Percentiles rank a stretch among this genome's conserved stretches.
Evolutionary conservation across 2,797 vertebrate species (phyloP).

Genomic region (Eurystomus glaucurus): DNA sequence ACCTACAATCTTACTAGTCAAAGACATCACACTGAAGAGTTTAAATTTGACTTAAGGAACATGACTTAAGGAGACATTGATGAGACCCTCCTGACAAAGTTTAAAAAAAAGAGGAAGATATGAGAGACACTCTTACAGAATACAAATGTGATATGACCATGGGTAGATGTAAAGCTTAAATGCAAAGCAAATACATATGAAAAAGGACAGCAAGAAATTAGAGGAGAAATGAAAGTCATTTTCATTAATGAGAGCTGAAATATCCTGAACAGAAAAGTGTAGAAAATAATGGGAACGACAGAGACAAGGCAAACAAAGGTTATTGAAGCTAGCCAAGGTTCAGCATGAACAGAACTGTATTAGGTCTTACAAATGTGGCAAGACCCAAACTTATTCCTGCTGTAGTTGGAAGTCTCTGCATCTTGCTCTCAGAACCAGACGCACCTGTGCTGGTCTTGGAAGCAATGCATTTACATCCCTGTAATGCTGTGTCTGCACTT

Average conservation of each 20-base stretch:
- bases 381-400: neutral
- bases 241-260: neutral
- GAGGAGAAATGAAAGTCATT: neutral
- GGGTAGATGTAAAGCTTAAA: neutral
- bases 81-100: neutral
- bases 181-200: neutral
- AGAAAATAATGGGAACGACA: neutral
- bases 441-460: neutral
- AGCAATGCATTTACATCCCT: neutral
- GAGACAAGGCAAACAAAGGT: neutral
- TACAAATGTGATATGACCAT: neutral
- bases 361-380: neutral
- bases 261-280: neutral
- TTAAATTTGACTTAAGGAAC: neutral
- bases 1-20: neutral
- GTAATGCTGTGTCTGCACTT: rapidly evolving
- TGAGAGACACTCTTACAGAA: neutral
- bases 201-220: neutral
- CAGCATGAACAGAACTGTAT: neutral
- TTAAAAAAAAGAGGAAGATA: neutral
- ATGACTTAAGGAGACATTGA: neutral
- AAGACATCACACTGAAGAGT: neutral
- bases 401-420: neutral
- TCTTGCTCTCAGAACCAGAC: neutral
- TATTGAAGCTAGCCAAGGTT: neutral